Base-by-base conservation (phyloP, 2,113 vertebrate species). In the Etheostoma cragini region DNA sequence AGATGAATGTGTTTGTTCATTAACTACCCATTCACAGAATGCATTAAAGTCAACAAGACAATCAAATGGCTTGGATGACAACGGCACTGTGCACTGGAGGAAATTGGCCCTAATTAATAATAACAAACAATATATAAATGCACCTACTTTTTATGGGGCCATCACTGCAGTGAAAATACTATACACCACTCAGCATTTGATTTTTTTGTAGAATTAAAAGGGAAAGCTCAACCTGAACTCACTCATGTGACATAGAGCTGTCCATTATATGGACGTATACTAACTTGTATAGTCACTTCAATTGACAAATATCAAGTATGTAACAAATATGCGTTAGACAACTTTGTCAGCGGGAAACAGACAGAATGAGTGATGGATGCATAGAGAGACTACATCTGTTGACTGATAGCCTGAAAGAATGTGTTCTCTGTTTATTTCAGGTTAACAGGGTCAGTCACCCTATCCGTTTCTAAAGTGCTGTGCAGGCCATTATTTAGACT, bases 41-140 rank as follows among this genome's bases (percentile, higher is more conserved):
- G 64, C 47, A 76, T 15, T 33, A 6, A 8, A 68, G 62, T 80
- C 81, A 73, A 72, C 68, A 68, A 63, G 60, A 77, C 57, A 69
- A 72, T 26, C 22, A n/a, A 12, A 22, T 64, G 11, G 14, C 7
- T 22, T 45, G 47, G 68, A 83, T 80, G 77, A 42, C 72, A 71
- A 14, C 6, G 3, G 12, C 17, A n/a, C 17, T 19, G n/a, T 33
- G 11, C 5, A 33, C 22, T 21, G 62, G n/a, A 42, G 33, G 26
- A 56, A 26, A 53, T 26, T 33, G 12, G 12, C 15, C n/a, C 10
- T 52, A 12, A 53, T 78, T 73, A 35, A 35, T 38, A 16, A 5
- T 0, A 50, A 16, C 8, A 33, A 33, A 13, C 21, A 38, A 38
- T 2, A 10, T 10, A 57, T 64, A 15, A 22, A 35, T 56, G 21